Evolutionary conservation across 2,797 vertebrate genomes (phyloP), one percentile per base, ranked within the genome.

Genomic region (Euphonia xanthogaster): DNA sequence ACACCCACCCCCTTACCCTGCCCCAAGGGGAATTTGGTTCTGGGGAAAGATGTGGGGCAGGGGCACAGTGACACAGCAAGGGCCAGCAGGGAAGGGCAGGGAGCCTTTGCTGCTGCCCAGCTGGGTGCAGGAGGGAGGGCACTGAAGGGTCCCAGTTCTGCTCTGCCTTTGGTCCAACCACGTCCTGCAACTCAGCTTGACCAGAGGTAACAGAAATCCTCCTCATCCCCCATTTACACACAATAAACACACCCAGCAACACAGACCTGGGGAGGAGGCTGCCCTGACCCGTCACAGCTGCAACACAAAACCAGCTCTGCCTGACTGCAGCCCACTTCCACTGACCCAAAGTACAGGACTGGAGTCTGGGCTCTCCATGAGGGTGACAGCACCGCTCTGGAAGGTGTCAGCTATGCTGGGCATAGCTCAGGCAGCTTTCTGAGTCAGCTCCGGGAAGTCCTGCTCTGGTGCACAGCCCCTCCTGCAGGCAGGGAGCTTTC

Each of bases 311-410:
- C 17, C 51, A 45, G 9, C 7, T 66, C 33, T 21, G 1, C 1
- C 8, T 20, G 28, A 30, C 12, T 40, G 25, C 50, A 63, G 9
- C 31, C 42, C 42, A 74, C 11, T 31, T 47, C 35, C 42, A 55
- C 0, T 25, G 24, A 55, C 6, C 71, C 55, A 7, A 2, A 37
- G 23, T 4, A 7, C 2, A 20, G 19, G 27, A 47, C 19, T 42
- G 27, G 0, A 2, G 3, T 1, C 8, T 55, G 86, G 55, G 18
- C 30, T 13, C 42, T 37, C 28, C 63, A 25, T 0, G 24, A 48
- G n/a, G 71, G 50, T 70, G 72, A 57, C 44, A 27, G 27, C 1
- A 25, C 20, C 55, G 25, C 44, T 71, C 54, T 21, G 27, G 27
- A 45, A 50, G 42, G 17, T 44, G 17, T 8, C 30, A 70, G 35